These are phyloP conservation scores for Centruroides vittatus DNA, from an alignment of 1,140 invertebrate species.

Conservation along the genomic window DNA sequence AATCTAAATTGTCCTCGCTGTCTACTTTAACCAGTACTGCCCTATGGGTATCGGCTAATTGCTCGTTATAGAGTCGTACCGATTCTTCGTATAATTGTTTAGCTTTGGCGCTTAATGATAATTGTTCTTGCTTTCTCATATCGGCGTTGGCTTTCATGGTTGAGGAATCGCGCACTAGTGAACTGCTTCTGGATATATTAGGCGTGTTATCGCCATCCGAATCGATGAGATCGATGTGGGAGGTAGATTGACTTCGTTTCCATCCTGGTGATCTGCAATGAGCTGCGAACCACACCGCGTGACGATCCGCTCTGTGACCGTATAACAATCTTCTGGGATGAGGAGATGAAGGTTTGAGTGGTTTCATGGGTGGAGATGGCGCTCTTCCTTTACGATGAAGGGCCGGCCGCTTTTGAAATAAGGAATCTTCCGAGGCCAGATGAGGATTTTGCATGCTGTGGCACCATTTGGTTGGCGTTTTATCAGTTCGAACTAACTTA, in stretches of 20 bases:
- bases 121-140: constrained; percentile 26
- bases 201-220: constrained; percentile 36
- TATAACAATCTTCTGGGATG: too few species aligned
- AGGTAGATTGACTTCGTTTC: constrained; percentile 24
- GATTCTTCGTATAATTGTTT: constrained; percentile 32
- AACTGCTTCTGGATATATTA: constrained; percentile 36
- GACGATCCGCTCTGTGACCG: constrained; percentile 4
- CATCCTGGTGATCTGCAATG: constrained; percentile 13
- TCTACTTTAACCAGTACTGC: constrained; percentile 15
- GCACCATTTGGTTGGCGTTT: too few species aligned
- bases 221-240: constrained; percentile 27
- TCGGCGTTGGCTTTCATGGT: constrained; percentile 9
- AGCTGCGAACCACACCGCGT: constrained; percentile 21
- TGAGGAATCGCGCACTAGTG: constrained; percentile 17
- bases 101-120: constrained; percentile 26
- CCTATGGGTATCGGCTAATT: constrained; percentile 15
- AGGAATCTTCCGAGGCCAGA: constrained; percentile 29
- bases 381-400: constrained; percentile 20
- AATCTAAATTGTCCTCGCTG: constrained; percentile 2
- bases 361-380: constrained; percentile 18
- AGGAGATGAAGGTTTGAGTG: constrained; percentile 4
- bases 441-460: not conserved
- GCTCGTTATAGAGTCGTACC: constrained; percentile 25
- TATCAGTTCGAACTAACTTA: not conserved
- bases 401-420: constrained; percentile 17